These are phyloP conservation scores for Phenacoccus solenopsis DNA, from an alignment of 1,140 invertebrate genomes.

Conservation along the genomic window DNA sequence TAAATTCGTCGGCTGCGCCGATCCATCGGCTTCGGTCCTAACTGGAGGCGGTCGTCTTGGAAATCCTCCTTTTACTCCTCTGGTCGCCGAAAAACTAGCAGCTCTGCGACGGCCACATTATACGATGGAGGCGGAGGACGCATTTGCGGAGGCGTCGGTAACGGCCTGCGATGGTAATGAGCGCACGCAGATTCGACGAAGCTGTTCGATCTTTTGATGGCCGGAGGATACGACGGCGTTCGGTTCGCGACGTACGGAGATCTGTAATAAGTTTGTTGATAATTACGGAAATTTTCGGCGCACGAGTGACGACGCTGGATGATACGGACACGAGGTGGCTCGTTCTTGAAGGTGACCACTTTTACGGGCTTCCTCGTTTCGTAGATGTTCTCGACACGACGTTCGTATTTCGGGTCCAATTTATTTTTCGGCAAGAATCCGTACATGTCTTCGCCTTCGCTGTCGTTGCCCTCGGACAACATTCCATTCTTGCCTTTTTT, in stretches of 20 bases:
- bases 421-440: background rate
- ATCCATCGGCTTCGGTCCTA: background rate
- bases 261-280: background rate
- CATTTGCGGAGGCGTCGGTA: conserved; percentile 1
- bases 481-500: background rate
- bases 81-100: conserved; percentile 19
- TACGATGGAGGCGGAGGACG: conserved; percentile 20
- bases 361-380: background rate
- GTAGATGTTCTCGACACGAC: background rate
- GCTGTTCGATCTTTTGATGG: background rate
- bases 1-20: background rate
- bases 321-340: background rate
- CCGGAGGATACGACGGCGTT: background rate
- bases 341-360: conserved; percentile 7
- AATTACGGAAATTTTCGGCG: conserved; percentile 3
- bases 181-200: background rate
- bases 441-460: conserved; percentile 14
- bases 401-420: background rate
- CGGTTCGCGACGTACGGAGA: background rate
- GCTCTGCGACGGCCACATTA: conserved; percentile 19
- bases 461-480: background rate
- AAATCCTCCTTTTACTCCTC: conserved; percentile 6
- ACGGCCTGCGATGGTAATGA: conserved; percentile 18
- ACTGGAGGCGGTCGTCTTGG: background rate
- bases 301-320: background rate